phyloP scores from a whole-genome alignment of 30 jellyfish, hydroid and myxozoan genomes.

The Aurelia aurita region DNA sequence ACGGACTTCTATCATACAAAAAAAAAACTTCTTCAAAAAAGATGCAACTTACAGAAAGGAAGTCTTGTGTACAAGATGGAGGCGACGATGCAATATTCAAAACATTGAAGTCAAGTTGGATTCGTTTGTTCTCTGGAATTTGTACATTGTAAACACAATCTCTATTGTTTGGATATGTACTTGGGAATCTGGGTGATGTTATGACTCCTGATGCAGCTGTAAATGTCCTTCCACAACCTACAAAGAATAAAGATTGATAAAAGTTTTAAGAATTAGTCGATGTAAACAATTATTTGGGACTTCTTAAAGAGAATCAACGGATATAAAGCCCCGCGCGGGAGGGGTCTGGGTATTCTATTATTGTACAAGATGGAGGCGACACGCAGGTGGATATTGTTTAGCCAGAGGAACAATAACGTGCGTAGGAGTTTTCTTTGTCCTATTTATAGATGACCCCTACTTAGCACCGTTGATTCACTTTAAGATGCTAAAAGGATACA shows the following conservation, averaged over 20 bases:
- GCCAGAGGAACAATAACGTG: too few relatives aligned
- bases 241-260: neutral
- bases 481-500: too few relatives aligned
- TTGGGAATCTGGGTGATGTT: conserved; percentile 73
- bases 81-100: conserved; percentile 72
- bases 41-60: conserved; percentile 34
- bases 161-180: conserved; percentile 58
- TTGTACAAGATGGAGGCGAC: too few relatives aligned
- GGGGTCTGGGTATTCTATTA: too few relatives aligned
- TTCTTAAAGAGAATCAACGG: too few relatives aligned
- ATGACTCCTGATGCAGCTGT: conserved; percentile 55
- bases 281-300: neutral
- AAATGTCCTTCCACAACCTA: conserved; percentile 78
- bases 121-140: conserved; percentile 61
- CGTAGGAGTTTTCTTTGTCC: too few relatives aligned
- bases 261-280: neutral
- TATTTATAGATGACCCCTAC: too few relatives aligned
- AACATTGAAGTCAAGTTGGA: conserved; percentile 65
- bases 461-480: too few relatives aligned
- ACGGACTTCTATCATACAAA: too few relatives aligned
- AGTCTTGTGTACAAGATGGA: conserved; percentile 59
- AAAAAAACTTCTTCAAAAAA: too few relatives aligned
- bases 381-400: too few relatives aligned
- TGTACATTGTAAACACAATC: conserved; percentile 56
- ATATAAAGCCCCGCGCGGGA: too few relatives aligned